phyloP scores from a whole-genome alignment of 2,797 vertebrate species.

The Helicolenus hilgendorfi region DNA sequence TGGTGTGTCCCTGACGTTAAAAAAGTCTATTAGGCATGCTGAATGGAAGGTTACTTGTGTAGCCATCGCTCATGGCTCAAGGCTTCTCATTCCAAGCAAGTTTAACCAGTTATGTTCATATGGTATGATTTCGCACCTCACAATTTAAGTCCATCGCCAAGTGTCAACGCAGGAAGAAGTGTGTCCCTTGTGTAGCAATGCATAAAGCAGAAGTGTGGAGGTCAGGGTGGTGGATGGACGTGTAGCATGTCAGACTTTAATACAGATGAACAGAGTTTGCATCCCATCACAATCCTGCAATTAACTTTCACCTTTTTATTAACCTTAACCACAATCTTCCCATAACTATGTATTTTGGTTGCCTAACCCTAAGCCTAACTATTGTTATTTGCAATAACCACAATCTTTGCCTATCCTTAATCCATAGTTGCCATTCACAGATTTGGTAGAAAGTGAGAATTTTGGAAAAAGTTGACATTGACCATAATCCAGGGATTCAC shows the following conservation, averaged over 20 bases:
- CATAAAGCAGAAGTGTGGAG: neutral
- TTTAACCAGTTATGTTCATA: neutral
- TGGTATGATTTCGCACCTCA: accelerated
- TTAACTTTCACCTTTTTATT: neutral
- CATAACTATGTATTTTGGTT: neutral
- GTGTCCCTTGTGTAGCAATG: neutral
- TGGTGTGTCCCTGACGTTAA: slow-evolving; percentile 21
- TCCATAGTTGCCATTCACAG: neutral
- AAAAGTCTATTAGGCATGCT: slow-evolving; percentile 6
- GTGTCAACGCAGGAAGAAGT: neutral
- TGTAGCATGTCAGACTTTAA: neutral
- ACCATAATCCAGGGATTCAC: neutral
- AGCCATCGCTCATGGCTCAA: neutral
- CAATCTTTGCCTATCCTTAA: neutral
- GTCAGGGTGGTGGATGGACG: neutral
- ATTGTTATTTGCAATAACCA: neutral
- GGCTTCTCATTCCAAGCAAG: neutral
- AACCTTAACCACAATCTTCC: neutral
- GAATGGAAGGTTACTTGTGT: neutral
- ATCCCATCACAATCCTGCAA: neutral
- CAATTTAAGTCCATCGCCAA: neutral
- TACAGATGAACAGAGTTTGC: no score
- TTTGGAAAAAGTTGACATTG: neutral
- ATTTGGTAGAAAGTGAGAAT: neutral
- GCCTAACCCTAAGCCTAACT: no score